Percentiles rank a stretch among this genome's conserved stretches.
phyloP scores from a whole-genome alignment of 1,140 invertebrate genomes.

The Nixonia krombeini region DNA sequence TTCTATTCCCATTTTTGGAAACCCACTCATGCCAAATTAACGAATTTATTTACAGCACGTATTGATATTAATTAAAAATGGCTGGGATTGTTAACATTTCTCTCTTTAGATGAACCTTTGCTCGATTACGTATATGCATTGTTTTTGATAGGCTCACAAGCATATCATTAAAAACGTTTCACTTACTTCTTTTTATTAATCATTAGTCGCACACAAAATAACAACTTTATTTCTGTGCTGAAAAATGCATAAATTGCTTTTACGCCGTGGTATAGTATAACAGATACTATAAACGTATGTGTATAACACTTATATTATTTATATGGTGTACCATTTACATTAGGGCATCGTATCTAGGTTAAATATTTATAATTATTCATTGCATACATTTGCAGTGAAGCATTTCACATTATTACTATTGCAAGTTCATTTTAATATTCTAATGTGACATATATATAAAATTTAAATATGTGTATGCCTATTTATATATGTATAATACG shows the following conservation, averaged over 20 bases:
- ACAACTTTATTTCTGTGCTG: slow-evolving; percentile 59
- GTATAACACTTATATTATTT: slow-evolving; percentile 53
- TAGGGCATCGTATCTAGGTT: slow-evolving; percentile 50
- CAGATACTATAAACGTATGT: slow-evolving; percentile 35
- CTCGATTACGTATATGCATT: too few relatives aligned
- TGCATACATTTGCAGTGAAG: slow-evolving; percentile 27
- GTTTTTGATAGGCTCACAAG: not conserved
- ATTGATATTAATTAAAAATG: too few relatives aligned
- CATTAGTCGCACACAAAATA: slow-evolving; percentile 66
- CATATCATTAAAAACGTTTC: slow-evolving; percentile 18
- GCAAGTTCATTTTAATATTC: slow-evolving; percentile 3
- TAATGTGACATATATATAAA: not conserved
- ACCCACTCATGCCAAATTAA: too few relatives aligned
- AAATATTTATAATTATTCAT: slow-evolving; percentile 57
- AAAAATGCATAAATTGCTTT: slow-evolving; percentile 61
- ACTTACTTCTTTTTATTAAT: slow-evolving; percentile 14
- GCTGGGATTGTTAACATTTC: too few relatives aligned
- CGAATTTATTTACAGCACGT: too few relatives aligned
- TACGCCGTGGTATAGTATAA: slow-evolving; percentile 49
- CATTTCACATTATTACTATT: slow-evolving; percentile 3
- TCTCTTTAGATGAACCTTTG: too few relatives aligned
- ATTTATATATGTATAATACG: slow-evolving; percentile 11
- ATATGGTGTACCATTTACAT: slow-evolving; percentile 52
- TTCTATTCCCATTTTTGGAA: too few relatives aligned
- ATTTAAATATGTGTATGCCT: too few relatives aligned